Conservation (phyloP, 1,140 invertebrate species). For the Galleria mellonella region DNA sequence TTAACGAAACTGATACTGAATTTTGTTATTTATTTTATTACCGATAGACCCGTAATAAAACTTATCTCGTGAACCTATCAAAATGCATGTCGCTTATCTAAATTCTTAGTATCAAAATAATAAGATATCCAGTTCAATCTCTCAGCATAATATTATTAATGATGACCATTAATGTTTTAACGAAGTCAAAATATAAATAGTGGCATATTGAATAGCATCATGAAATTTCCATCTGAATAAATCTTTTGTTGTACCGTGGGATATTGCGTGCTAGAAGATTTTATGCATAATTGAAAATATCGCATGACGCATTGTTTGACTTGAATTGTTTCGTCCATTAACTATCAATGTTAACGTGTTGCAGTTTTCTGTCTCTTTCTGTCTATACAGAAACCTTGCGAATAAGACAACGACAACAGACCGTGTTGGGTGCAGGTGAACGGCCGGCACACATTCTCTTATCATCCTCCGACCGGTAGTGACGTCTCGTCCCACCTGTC, state of each 20-base stretch:
- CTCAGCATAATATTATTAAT: no score
- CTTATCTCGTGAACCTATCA: no score
- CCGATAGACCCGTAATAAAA: no score
- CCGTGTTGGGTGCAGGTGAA: slow-evolving; percentile 62
- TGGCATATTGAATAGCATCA: no score
- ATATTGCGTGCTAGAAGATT: slow-evolving; percentile 16
- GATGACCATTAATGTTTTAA: no score
- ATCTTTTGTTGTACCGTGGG: slow-evolving; percentile 37
- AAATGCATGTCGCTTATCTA: no score
- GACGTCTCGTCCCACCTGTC: slow-evolving; percentile 56
- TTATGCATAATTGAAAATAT: slow-evolving; percentile 45
- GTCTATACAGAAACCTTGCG: neutral
- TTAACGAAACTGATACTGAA: no score
- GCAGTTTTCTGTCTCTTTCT: slow-evolving; percentile 21
- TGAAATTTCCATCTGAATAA: slow-evolving; percentile 21
- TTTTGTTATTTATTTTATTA: no score
- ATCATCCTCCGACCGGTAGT: slow-evolving; percentile 58
- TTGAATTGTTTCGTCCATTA: slow-evolving; percentile 37
- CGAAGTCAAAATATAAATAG: no score
- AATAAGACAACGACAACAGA: slow-evolving; percentile 34
- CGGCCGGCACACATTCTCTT: slow-evolving; percentile 65
- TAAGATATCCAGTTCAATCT: no score
- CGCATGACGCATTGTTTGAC: slow-evolving; percentile 40
- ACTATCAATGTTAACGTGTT: slow-evolving; percentile 4
- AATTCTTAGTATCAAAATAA: no score